Conservation (phyloP, 2,888 invertebrate genomes). For the Tyria jacobaeae region DNA sequence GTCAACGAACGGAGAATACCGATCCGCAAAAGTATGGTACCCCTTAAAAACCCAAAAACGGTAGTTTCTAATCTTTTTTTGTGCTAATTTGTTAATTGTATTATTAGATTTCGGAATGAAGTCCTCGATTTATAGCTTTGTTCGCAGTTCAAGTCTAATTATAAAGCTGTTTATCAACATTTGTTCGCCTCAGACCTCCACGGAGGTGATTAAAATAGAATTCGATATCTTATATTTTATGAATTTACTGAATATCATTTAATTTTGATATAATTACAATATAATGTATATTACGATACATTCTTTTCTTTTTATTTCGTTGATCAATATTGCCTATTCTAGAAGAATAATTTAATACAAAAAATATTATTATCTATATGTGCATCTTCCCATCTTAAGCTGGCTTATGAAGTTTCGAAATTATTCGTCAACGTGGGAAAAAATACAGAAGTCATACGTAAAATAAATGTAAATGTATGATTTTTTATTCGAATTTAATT, state of each 20-base stretch:
- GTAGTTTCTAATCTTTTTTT: constrained; percentile 48
- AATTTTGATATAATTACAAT: neutral
- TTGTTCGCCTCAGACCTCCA: constrained; percentile 37
- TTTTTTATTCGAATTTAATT: constrained; percentile 10
- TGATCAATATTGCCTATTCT: neutral
- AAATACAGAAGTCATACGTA: neutral
- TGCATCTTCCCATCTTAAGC: neutral
- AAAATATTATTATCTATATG: neutral
- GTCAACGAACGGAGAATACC: constrained; percentile 63
- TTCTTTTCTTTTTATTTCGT: neutral
- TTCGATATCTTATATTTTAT: neutral
- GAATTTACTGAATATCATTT: neutral
- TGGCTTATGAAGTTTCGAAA: neutral
- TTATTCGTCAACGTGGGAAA: neutral
- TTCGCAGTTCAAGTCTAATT: constrained; percentile 40
- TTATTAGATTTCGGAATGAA: constrained; percentile 59
- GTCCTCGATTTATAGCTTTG: constrained; percentile 30
- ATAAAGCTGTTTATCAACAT: constrained; percentile 40
- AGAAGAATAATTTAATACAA: neutral
- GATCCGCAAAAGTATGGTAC: constrained; percentile 58
- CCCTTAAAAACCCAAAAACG: constrained; percentile 57
- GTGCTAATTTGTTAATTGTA: constrained; percentile 37
- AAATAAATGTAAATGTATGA: neutral
- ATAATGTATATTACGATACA: neutral
- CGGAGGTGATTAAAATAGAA: constrained; percentile 13